Evolutionary conservation across 2,797 vertebrate species (phyloP).

Genomic region (Mycteria americana): DNA sequence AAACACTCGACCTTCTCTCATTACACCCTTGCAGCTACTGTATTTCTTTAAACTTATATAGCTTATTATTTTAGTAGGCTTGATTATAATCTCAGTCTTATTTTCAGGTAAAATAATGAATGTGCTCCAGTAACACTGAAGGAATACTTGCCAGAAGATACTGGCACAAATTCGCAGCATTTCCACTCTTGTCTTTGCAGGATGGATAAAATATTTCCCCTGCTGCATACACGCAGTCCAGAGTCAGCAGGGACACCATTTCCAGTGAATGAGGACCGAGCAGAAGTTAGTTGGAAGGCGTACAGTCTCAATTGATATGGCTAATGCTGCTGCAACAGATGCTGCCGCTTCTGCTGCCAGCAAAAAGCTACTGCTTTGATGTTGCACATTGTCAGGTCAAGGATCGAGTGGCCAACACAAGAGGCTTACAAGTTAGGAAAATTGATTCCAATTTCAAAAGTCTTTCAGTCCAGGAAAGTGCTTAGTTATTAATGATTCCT

Average conservation of each 20-base stretch:
- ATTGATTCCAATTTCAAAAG: background rate
- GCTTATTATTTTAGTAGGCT: background rate
- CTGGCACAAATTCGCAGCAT: background rate
- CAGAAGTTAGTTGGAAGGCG: background rate
- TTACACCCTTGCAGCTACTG: background rate
- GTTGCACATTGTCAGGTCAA: background rate
- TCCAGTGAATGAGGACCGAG: background rate
- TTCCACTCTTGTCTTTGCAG: background rate
- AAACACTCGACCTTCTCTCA: background rate
- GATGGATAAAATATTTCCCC: background rate
- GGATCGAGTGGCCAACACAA: background rate
- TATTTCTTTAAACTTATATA: background rate
- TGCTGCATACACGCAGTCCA: background rate
- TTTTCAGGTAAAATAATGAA: background rate
- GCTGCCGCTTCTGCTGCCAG: background rate
- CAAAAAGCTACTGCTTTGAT: background rate
- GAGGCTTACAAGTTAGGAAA: background rate
- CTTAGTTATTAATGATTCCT: background rate
- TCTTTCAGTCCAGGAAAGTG: background rate
- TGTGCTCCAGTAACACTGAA: background rate
- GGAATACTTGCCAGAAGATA: background rate
- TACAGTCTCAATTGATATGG: rapidly evolving
- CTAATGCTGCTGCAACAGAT: background rate
- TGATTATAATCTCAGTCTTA: background rate
- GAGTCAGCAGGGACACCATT: background rate